phyloP scores from a whole-genome alignment of 2,888 invertebrate genomes.

The Operophtera brumata region DNA sequence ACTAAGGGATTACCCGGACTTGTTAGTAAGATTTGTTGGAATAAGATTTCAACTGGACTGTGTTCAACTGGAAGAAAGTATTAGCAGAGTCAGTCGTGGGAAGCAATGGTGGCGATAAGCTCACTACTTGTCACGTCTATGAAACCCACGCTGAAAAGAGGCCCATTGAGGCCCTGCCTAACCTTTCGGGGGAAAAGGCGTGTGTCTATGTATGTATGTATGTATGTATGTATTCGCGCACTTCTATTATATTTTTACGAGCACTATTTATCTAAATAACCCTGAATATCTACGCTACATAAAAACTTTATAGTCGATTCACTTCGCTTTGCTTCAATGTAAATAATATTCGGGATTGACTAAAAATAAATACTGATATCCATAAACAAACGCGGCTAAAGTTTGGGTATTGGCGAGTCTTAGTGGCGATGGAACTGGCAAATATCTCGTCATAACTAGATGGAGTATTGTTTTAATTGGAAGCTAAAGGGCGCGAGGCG shows the following conservation, averaged over 20 bases:
- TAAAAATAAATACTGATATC: constrained; percentile 53
- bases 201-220: too few relatives aligned
- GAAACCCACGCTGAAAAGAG: too few relatives aligned
- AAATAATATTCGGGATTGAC: constrained; percentile 52
- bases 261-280: constrained; percentile 1
- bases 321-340: constrained; percentile 42
- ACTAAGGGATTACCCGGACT: too few relatives aligned
- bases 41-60: too few relatives aligned
- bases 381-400: constrained; percentile 30
- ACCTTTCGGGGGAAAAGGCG: too few relatives aligned
- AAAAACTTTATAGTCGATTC: constrained; percentile 39
- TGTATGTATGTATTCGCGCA: too few relatives aligned
- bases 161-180: too few relatives aligned
- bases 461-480: constrained; percentile 64
- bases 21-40: too few relatives aligned
- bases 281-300: constrained; percentile 6
- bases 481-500: constrained; percentile 65
- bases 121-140: too few relatives aligned
- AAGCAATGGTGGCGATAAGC: too few relatives aligned
- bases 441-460: constrained; percentile 73
- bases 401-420: constrained; percentile 15
- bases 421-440: constrained; percentile 55
- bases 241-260: constrained; percentile 5
- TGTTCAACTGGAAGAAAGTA: too few relatives aligned
- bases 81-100: too few relatives aligned